Base-by-base conservation (phyloP, 2,113 vertebrate genomes). In the human (Homo sapiens) region DNA sequence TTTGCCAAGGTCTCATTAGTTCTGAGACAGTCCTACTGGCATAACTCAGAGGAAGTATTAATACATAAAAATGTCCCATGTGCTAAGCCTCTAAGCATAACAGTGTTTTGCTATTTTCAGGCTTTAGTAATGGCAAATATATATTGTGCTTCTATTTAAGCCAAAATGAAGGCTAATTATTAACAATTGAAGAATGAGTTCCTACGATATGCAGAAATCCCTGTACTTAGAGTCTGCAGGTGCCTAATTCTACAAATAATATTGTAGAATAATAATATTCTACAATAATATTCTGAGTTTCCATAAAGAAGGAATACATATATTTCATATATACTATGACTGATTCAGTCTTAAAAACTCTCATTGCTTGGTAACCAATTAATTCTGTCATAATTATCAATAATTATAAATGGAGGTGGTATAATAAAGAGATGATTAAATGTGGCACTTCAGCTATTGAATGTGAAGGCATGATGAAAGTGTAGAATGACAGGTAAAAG, bases 1-100 rank as follows among this genome's bases (percentile, higher is more conserved):
- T 93, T 92, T 97, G 61, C 87, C 90, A 95, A 55, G 32, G 23
- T 75, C 68, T 70, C 35, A 61, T 72, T 96, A 93, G 76, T 97
- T 94, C 76, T 88, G 30, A 72, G 90, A 75, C 48, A 81, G 87
- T 9, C 66, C 66, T 93, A 38, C 89, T 90, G 81, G 30, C 94
- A 90, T 86, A 90, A 86, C 25, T 90, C 45, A 81, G 91, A 86
- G 75, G 75, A 87, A 95, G 86, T 90, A 93, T 81, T 90, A 95
- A 84, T 57, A 61, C 50, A 83, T 70, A 38, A 84, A 93, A 84
- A 55, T 72, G 7, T n/a, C 76, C n/a, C 45, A 38, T 35, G 55
- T 68, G 76, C 68, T 88, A 92, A 87, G 50, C 68, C 16, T 72
- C n/a, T 79, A 45, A 94, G 70, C 30, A 32, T 43, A 84, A 40